A percentile compares a stretch with the other conserved stretches of the same genome.
Evolutionary conservation across 1,140 invertebrate species (phyloP).

Genomic region (Plodia interpunctella): DNA sequence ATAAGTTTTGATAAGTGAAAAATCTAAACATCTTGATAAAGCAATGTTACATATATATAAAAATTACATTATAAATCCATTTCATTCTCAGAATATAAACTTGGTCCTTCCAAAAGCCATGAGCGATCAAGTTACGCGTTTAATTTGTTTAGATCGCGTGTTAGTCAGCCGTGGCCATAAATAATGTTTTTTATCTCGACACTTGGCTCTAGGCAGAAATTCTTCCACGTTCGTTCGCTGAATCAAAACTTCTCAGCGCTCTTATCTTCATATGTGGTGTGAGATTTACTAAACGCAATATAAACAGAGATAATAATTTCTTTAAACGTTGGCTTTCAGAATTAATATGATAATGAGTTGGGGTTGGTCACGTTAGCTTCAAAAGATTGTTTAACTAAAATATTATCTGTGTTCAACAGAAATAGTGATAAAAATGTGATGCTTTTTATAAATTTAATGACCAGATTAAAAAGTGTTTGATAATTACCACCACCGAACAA

Average conservation of each 20-base stretch:
- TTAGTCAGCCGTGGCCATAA: slow-evolving; percentile 54
- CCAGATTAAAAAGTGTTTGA: too few species aligned
- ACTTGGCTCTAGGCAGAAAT: slow-evolving; percentile 52
- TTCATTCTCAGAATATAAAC: slow-evolving; percentile 26
- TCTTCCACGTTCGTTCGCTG: slow-evolving; percentile 62
- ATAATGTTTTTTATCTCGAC: slow-evolving; percentile 68
- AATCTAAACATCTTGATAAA: background rate
- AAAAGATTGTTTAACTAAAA: background rate
- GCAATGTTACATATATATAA: background rate
- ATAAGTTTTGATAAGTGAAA: background rate
- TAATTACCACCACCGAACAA: too few species aligned
- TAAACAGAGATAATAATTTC: slow-evolving; percentile 13
- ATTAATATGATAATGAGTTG: slow-evolving; percentile 3
- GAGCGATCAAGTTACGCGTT: slow-evolving; percentile 52
- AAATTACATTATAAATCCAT: slow-evolving; percentile 19
- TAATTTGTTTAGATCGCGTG: slow-evolving; percentile 72
- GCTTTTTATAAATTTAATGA: too few species aligned
- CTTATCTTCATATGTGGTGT: slow-evolving; percentile 34
- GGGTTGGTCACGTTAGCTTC: slow-evolving; percentile 1
- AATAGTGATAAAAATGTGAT: background rate
- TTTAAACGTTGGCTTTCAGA: slow-evolving; percentile 11
- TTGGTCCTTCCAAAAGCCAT: slow-evolving; percentile 23
- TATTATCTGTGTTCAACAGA: background rate
- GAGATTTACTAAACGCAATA: slow-evolving; percentile 12
- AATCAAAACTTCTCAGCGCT: slow-evolving; percentile 35